Evolutionary conservation across 2,113 vertebrate genomes (phyloP).

Genomic region (Hemiscyllium ocellatum): DNA sequence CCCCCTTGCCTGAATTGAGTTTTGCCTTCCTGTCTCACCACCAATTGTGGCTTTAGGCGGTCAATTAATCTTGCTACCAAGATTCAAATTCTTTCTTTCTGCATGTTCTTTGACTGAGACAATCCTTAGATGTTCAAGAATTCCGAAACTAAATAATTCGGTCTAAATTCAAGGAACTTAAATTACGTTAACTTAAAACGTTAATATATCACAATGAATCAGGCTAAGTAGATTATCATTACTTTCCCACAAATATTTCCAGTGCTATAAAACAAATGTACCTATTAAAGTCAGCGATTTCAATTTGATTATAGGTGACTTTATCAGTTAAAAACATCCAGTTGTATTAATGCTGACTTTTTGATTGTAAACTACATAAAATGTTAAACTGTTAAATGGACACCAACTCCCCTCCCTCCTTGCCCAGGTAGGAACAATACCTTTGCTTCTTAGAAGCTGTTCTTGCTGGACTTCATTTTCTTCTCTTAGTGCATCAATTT

Average conservation of each 20-base stretch:
- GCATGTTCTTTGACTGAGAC: background rate
- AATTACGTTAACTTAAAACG: background rate
- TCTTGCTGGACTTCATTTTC: slow-evolving; percentile 56
- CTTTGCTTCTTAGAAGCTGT: slow-evolving; percentile 51
- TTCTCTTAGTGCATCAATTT: slow-evolving; percentile 55
- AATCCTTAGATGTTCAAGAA: background rate
- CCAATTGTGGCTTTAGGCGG: no score
- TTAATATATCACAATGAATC: background rate
- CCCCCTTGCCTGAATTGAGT: no score
- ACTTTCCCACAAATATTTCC: background rate
- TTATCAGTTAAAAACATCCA: background rate
- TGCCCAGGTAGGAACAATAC: background rate
- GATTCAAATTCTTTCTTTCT: background rate
- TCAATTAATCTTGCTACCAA: background rate
- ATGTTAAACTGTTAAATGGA: background rate
- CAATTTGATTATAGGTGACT: background rate
- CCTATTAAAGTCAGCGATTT: background rate
- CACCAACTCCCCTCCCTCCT: background rate
- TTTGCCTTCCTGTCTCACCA: no score
- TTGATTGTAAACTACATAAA: background rate
- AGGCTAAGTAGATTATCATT: background rate
- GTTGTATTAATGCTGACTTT: background rate
- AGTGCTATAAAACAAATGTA: background rate
- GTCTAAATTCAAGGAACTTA: background rate
- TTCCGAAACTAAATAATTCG: background rate